phyloP scores from a whole-genome alignment of 2,797 vertebrate genomes.

The Tauraco hartlaubi region DNA sequence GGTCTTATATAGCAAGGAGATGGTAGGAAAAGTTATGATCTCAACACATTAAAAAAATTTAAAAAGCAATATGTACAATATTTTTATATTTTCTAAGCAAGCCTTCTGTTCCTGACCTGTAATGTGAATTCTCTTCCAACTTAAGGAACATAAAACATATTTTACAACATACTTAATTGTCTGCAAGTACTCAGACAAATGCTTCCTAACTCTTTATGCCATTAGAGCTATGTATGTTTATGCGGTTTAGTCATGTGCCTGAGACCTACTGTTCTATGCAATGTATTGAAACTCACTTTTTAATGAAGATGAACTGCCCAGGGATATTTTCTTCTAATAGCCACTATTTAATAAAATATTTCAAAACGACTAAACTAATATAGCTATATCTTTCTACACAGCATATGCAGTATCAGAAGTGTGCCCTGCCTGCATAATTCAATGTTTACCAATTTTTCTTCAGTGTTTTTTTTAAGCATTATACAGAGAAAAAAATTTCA shows the following conservation, averaged over 20 bases:
- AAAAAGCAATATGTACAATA: not conserved
- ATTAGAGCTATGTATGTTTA: not conserved
- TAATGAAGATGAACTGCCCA: not conserved
- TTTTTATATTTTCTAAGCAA: not conserved
- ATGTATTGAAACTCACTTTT: not conserved
- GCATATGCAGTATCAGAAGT: not conserved
- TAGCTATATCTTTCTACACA: not conserved
- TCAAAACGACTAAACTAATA: not conserved
- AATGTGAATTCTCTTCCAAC: not conserved
- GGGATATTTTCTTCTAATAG: not conserved
- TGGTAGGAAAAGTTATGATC: not conserved
- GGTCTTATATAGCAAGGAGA: not conserved
- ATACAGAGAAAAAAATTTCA: not conserved
- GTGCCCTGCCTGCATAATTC: not conserved
- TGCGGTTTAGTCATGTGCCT: not conserved
- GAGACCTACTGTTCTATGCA: not conserved
- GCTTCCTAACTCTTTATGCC: not conserved
- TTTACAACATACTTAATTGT: not conserved
- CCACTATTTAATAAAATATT: not conserved
- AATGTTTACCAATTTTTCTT: not conserved
- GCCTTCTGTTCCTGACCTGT: not conserved
- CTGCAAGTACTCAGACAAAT: not conserved
- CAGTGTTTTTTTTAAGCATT: not conserved
- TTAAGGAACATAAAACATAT: not conserved
- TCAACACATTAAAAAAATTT: not conserved